Evolutionary conservation across 2,888 invertebrate species (phyloP), one percentile per base, ranked within the genome.

Genomic region (Melanchra persicariae): DNA sequence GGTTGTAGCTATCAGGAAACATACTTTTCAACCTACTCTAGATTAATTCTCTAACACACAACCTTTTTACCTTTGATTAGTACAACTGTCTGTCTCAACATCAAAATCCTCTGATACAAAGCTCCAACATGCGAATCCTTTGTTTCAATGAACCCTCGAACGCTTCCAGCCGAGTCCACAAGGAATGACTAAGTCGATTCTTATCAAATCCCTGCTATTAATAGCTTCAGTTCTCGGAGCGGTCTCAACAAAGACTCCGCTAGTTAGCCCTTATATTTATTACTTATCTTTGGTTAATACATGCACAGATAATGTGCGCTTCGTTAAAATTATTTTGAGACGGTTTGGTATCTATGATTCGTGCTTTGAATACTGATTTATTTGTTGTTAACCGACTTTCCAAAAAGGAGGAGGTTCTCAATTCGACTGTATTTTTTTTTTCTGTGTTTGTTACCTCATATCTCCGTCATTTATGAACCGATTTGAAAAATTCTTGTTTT

Each of bases 171-270:
- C 47, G 24, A 65, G 34, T 69, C 68, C 72, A 74, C 22, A 66
- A 54, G 61, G 68, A 81, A 67, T 85, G 86, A 85, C 83, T 85
- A 81, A 85, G 76, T 66, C 74, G 81, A 85, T 81, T 66, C 85
- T 86, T 85, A 85, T 85, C 85, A 85, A 81, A 81, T 70, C 68
- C 64, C 52, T 24, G 72, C 78, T 85, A 85, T 76, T 74, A 79
- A 81, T 86, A 85, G 77, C 59, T 22, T 15, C 61, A 70, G 22
- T 85, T 86, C 85, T 75, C 62, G 73, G 85, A 77, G 86, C 85
- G 85, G 85, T 54, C 59, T 49, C 70, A 66, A 73, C 79, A 80
- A 86, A 86, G 82, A 70, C 60, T 65, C 47, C 19, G 64, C 61
- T 63, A 74, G 74, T 80, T 78, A 74, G 65, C 45, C 70, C 70